phyloP scores from a whole-genome alignment of 2,113 vertebrate species.

The Oncorhynchus nerka region DNA sequence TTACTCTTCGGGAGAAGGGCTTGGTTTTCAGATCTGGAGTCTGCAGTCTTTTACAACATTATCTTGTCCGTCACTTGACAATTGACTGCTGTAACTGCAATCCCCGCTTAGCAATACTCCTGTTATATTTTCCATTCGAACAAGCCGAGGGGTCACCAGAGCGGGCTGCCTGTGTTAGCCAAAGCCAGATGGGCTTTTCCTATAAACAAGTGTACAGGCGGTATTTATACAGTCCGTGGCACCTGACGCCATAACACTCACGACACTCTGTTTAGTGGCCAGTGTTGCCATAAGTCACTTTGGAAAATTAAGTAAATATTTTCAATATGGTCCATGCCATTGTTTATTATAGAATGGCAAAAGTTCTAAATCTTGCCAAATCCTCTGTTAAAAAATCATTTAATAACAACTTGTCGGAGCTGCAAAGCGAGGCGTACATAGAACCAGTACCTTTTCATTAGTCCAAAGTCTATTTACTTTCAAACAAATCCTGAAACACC shows the following conservation, averaged over 20 bases:
- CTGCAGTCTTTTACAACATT: conserved; percentile 79
- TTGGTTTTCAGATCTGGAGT: conserved; percentile 60
- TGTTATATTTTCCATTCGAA: conserved; percentile 98
- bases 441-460: conserved; percentile 84
- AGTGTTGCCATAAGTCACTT: conserved; percentile 99
- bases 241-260: conserved; percentile 98
- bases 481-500: conserved; percentile 86
- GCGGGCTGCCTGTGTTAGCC: conserved; percentile 84
- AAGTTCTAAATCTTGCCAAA: conserved; percentile 94
- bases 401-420: conserved; percentile 86
- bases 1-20: conserved; percentile 58
- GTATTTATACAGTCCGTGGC: conserved; percentile 97
- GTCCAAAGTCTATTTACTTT: conserved; percentile 85
- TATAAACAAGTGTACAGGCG: conserved; percentile 97
- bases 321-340: conserved; percentile 92
- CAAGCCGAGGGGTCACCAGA: conserved; percentile 85
- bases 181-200: conserved; percentile 97
- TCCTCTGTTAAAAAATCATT: conserved; percentile 94
- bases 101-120: conserved; percentile 89
- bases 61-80: conserved; percentile 95
- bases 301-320: conserved; percentile 99
- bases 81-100: conserved; percentile 79
- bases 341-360: conserved; percentile 99
- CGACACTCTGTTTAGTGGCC: conserved; percentile 96
- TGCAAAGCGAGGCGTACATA: conserved; percentile 83